Conservation (phyloP, 2,113 vertebrate genomes). For the Percina caprodes region DNA sequence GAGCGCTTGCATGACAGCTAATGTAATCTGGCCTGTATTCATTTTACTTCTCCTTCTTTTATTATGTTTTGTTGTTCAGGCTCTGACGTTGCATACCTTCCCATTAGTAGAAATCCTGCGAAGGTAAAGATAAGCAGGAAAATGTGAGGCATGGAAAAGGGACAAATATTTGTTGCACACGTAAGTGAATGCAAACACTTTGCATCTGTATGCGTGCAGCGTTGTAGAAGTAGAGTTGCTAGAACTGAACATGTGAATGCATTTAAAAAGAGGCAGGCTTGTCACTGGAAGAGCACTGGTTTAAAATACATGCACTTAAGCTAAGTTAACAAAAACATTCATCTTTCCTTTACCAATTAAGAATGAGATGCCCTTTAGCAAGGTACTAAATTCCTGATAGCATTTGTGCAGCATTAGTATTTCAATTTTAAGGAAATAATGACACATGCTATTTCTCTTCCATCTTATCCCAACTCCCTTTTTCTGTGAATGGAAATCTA, state of each 20-base stretch:
- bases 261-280: not conserved
- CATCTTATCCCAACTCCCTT: not conserved
- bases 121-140: slow-evolving; percentile 30
- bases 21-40: slow-evolving; percentile 55
- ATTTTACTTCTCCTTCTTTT: slow-evolving; percentile 46
- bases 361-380: not conserved
- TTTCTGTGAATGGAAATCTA: slow-evolving; percentile 65
- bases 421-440: not conserved
- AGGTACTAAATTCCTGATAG: not conserved
- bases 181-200: not conserved
- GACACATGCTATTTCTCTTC: not conserved
- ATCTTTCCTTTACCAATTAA: not conserved
- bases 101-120: slow-evolving; percentile 14
- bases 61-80: slow-evolving; percentile 1
- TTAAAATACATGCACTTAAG: not conserved
- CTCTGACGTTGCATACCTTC: slow-evolving; percentile 35
- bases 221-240: not conserved
- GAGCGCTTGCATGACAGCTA: slow-evolving; percentile 31
- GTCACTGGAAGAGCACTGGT: not conserved
- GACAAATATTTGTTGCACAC: not conserved
- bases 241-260: not conserved
- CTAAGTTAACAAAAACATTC: not conserved
- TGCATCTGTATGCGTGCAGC: not conserved
- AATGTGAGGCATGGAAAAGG: not conserved
- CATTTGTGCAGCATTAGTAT: not conserved